These are phyloP conservation scores for Nothoprocta perdicaria DNA, from an alignment of 2,113 vertebrate species.

Conservation along the genomic window DNA sequence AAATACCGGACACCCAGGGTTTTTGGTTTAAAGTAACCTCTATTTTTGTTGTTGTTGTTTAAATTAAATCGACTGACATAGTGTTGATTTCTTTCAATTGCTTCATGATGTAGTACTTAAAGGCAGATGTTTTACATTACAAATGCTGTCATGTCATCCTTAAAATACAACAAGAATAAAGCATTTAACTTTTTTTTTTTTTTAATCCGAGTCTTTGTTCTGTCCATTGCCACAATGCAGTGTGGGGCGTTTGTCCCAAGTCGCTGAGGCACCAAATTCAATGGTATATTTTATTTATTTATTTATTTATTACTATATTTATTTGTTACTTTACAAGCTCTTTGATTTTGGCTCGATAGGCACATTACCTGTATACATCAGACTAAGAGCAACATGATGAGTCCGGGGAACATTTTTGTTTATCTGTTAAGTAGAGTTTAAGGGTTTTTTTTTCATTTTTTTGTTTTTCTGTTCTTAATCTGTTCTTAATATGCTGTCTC, in stretches of 20 bases:
- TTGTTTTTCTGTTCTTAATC: not conserved
- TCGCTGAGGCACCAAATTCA: not conserved
- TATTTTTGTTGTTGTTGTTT: not conserved
- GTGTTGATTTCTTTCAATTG: not conserved
- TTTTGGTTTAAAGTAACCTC: not conserved
- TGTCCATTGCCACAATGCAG: not conserved
- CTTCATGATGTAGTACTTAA: not conserved
- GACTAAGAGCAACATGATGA: not conserved
- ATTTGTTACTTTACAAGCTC: rapidly evolving
- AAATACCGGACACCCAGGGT: not conserved
- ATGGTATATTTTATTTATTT: not conserved
- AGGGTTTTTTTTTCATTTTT: not conserved
- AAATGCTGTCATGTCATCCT: not conserved
- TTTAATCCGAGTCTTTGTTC: not conserved
- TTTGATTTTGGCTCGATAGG: not conserved
- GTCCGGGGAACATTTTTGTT: not conserved
- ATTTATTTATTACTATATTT: not conserved
- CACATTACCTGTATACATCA: rapidly evolving
- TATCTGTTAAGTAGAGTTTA: not conserved
- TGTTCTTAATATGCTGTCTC: not conserved
- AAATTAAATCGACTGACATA: not conserved
- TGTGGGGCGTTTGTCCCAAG: not conserved
- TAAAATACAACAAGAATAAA: not conserved
- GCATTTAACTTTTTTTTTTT: not conserved
- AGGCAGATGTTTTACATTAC: not conserved